Percentiles rank a stretch among this genome's conserved stretches.
Evolutionary conservation across 2,888 invertebrate species (phyloP).

Genomic region (Tetropium fuscum): DNA sequence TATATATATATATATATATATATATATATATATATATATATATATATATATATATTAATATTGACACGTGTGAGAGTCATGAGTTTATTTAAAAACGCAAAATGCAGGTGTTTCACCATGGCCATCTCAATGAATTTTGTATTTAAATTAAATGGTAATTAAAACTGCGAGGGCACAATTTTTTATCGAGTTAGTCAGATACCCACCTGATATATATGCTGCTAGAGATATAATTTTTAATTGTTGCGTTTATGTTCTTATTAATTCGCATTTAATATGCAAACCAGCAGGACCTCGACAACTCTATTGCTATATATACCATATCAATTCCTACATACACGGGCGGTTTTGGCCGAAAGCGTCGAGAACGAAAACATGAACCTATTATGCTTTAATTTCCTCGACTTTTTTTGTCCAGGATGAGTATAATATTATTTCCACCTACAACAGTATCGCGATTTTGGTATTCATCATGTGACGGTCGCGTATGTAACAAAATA

Average conservation of each 20-base stretch:
- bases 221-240: constrained; percentile 17
- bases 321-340: neutral
- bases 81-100: constrained; percentile 31
- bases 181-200: constrained; percentile 31
- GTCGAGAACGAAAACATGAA: too few relatives aligned
- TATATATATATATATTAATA: too few relatives aligned
- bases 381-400: too few relatives aligned
- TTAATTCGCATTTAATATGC: constrained; percentile 22
- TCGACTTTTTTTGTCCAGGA: too few relatives aligned
- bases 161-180: constrained; percentile 49
- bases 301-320: neutral
- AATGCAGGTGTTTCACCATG: constrained; percentile 44
- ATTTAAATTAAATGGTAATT: constrained; percentile 49
- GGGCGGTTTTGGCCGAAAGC: too few relatives aligned
- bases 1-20: too few relatives aligned
- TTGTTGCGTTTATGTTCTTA: constrained; percentile 13
- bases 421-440: too few relatives aligned
- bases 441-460: neutral
- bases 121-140: constrained; percentile 40
- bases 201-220: constrained; percentile 37
- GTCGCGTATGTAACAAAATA: neutral
- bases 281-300: neutral
- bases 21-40: too few relatives aligned
- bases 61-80: constrained; percentile 30
- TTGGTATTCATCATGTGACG: neutral